Conservation (phyloP, 2,797 vertebrate genomes). For the Leptodactylus fallax region DNA sequence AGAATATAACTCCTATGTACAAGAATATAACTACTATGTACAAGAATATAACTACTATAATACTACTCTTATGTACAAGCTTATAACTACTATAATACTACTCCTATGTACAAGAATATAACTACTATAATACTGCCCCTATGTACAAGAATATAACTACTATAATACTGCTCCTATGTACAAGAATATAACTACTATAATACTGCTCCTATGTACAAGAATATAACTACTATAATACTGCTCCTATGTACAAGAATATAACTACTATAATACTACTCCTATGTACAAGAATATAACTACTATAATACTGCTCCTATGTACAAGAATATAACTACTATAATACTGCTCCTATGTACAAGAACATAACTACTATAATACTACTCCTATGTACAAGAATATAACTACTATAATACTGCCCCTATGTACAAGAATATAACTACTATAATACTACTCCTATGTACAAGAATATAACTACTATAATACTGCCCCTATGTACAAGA, state of each 20-base stretch:
- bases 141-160: conserved; percentile 4
- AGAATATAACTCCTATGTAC: neutral
- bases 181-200: conserved; percentile 10
- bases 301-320: conserved; percentile 3
- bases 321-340: conserved; percentile 7
- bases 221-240: conserved; percentile 3
- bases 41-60: too few relatives aligned
- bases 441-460: neutral
- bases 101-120: neutral
- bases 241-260: neutral
- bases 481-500: conserved; percentile 10
- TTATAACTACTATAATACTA: conserved; percentile 16
- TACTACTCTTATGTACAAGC: neutral
- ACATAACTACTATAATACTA: conserved; percentile 15
- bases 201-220: neutral
- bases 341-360: neutral
- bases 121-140: neutral
- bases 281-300: conserved; percentile 12
- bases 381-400: conserved; percentile 10
- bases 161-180: neutral
- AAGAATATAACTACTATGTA: neutral
- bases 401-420: neutral
- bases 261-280: conserved; percentile 16
- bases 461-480: conserved; percentile 16
- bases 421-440: conserved; percentile 5